Conservation (phyloP, 2,113 vertebrate species). For the Psephotus haematonotus region DNA sequence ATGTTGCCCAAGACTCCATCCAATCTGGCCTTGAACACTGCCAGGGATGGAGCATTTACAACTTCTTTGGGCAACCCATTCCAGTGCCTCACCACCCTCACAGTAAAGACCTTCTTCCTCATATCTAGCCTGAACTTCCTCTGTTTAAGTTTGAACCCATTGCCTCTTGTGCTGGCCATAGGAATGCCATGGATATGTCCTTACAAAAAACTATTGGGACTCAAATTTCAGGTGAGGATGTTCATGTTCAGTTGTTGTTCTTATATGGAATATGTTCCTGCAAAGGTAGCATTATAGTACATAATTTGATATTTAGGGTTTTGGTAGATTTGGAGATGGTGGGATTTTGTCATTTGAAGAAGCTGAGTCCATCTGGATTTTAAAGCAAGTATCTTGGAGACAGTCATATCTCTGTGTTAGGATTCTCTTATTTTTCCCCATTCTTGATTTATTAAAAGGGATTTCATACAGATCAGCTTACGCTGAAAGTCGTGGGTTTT, state of each 20-base stretch:
- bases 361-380: not conserved
- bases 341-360: not conserved
- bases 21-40: not conserved
- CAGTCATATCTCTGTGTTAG: not conserved
- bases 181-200: not conserved
- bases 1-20: not conserved
- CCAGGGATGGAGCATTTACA: not conserved
- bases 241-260: not conserved
- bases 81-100: not conserved
- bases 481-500: not conserved
- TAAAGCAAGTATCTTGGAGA: not conserved
- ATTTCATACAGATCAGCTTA: not conserved
- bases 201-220: not conserved
- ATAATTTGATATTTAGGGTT: not conserved
- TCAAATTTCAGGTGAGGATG: not conserved
- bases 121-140: not conserved
- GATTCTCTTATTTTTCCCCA: not conserved
- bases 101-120: not conserved
- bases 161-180: not conserved
- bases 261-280: not conserved
- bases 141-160: not conserved
- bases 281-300: not conserved
- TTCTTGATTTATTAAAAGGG: not conserved
- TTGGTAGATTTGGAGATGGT: not conserved
- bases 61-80: not conserved